Evolutionary conservation across 2,888 invertebrate species (phyloP), one percentile per base, ranked within the genome.

Genomic region (Hydraecia micacea): DNA sequence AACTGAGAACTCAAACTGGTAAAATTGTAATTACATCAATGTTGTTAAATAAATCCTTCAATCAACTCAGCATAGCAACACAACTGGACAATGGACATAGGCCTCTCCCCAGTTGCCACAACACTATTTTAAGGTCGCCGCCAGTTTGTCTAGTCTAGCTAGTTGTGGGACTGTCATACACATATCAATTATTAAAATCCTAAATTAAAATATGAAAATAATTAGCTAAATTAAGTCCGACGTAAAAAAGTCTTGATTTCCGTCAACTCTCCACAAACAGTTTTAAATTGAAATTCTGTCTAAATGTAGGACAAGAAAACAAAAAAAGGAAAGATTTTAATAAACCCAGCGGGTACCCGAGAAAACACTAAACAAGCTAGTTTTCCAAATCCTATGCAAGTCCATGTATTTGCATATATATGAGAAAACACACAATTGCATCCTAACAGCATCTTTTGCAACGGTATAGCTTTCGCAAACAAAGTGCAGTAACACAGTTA

Each of bases 391-490:
- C 39, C 25, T 32, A 39, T 62, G 6, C 62, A n/a, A 68, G 28
- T 21, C 25, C 18, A 42, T 60, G 39, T 36, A 65, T 69, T 52
- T 42, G 36, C 63, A 65, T 65, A 60, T 49, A 25, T 73, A 72
- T 55, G 36, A 60, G 66, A 70, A 74, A 83, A 66, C 60, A 73
- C 36, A 81, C 78, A 77, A 82, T 82, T 80, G 75, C 84, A 79
- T 72, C 63, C 65, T 69, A 69, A 70, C 81, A 74, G 28, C 60
- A 55, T 68, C 5, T 84, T 75, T 80, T 68, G 87, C 77, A 87
- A 87, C 32, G 39, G 42, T 72, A 32, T 11, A 72, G 7, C 65
- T 88, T 85, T 81, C 79, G 83, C 69, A 78, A 85, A 76, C 82
- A 55, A 74, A 86, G 46, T 80, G 79, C 81, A 79, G 4, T 70